These are phyloP conservation scores for Callipepla californica DNA, from an alignment of 2,113 vertebrate genomes.

Conservation along the genomic window DNA sequence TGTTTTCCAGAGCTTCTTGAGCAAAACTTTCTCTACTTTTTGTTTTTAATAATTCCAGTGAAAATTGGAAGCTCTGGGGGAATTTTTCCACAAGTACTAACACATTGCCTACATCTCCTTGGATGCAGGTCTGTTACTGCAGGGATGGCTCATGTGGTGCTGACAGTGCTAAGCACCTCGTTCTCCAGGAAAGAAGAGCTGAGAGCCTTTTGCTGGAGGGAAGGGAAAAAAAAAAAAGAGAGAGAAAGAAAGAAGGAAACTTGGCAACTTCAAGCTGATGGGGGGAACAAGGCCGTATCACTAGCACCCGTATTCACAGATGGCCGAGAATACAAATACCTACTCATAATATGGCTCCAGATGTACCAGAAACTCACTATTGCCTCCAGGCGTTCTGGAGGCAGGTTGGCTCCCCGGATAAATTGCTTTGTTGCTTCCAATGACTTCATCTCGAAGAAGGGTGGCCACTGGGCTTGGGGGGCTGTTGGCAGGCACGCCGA, in stretches of 20 bases:
- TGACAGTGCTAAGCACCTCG: constrained; percentile 2
- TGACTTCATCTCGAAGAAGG: neutral
- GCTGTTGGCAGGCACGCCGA: neutral
- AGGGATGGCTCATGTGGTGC: neutral
- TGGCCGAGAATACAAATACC: neutral
- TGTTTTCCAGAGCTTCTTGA: neutral
- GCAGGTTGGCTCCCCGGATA: neutral
- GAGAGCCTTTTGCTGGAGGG: neutral
- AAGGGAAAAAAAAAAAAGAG: neutral
- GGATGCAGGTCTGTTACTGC: neutral
- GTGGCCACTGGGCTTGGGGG: constrained; percentile 9
- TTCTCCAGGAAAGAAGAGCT: neutral
- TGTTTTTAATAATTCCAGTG: neutral
- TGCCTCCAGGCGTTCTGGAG: neutral
- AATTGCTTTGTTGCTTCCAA: neutral
- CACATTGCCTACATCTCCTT: neutral
- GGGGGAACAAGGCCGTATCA: neutral
- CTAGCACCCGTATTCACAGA: neutral
- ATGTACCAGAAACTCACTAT: neutral
- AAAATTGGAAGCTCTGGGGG: neutral
- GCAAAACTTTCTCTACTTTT: neutral
- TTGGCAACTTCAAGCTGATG: neutral
- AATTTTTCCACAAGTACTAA: constrained; percentile 35
- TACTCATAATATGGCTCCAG: neutral
- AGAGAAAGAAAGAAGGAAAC: neutral